Evolutionary conservation across 2,113 vertebrate species (phyloP).

Genomic region (Stomatorhinus ivindoensis): DNA sequence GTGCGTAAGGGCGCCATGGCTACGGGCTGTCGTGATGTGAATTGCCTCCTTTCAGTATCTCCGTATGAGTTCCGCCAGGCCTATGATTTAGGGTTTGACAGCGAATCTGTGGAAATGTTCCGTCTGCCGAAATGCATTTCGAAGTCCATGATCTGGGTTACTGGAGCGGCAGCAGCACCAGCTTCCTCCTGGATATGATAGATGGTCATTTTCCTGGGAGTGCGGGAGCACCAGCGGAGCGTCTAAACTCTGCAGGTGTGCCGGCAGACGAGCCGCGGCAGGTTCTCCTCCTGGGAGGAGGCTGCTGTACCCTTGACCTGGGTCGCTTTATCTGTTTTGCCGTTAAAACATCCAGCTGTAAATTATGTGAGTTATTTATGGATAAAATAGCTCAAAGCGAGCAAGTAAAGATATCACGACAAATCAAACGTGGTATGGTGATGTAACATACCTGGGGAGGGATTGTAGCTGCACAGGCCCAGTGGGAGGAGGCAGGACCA

Average conservation of each 20-base stretch:
- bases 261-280: constrained; percentile 43
- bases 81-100: constrained; percentile 53
- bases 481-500: neutral
- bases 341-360: neutral
- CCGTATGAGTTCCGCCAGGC: constrained; percentile 32
- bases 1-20: constrained; percentile 55
- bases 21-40: constrained; percentile 42
- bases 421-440: neutral
- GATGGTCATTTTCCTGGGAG: constrained; percentile 48
- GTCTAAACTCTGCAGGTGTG: constrained; percentile 31
- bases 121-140: constrained; percentile 49
- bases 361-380: neutral
- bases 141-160: constrained; percentile 35
- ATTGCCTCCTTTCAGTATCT: constrained; percentile 39
- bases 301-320: neutral
- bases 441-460: neutral
- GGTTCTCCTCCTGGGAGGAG: constrained; percentile 32
- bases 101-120: constrained; percentile 45
- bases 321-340: neutral
- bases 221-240: constrained; percentile 36
- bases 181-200: constrained; percentile 39
- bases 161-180: constrained; percentile 32
- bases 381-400: constrained; percentile 1
- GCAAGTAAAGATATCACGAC: neutral
- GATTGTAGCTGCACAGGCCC: neutral